phyloP scores from a whole-genome alignment of 2,113 vertebrate genomes.

The Lamprologus tigripictilis region DNA sequence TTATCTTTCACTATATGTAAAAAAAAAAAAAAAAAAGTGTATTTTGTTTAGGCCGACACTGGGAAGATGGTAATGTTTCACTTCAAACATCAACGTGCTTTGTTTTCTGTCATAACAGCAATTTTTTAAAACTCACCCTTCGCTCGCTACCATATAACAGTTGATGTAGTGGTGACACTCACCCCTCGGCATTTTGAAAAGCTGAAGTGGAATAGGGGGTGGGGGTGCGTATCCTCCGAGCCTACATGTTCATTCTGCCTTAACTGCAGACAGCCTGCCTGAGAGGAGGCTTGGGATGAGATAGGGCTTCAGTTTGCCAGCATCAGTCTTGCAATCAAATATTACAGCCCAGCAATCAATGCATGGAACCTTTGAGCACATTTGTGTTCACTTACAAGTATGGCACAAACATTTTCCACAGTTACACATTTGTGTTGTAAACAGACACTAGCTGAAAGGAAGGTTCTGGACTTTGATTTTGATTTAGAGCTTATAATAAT shows the following conservation, averaged over 20 bases:
- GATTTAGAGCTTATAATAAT: neutral
- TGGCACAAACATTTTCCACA: neutral
- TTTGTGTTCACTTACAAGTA: neutral
- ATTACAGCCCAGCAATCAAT: neutral
- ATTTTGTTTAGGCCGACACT: rapidly evolving
- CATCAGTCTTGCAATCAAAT: neutral
- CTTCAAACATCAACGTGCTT: neutral
- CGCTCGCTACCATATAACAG: neutral
- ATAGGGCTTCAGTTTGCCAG: neutral
- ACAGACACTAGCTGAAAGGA: neutral
- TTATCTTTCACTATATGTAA: neutral
- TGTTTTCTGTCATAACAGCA: neutral
- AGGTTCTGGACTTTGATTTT: neutral
- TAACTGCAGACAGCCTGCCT: neutral
- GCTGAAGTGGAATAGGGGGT: neutral
- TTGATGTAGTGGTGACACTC: neutral
- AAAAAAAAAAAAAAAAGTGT: neutral
- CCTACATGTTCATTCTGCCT: neutral
- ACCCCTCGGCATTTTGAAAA: neutral
- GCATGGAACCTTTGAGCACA: neutral
- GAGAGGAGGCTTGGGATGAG: neutral
- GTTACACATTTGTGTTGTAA: neutral
- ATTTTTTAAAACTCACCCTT: neutral
- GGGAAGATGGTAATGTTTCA: neutral
- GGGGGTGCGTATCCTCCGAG: neutral